phyloP scores from a whole-genome alignment of 2,113 vertebrate species.

The cat (Felis catus) region DNA sequence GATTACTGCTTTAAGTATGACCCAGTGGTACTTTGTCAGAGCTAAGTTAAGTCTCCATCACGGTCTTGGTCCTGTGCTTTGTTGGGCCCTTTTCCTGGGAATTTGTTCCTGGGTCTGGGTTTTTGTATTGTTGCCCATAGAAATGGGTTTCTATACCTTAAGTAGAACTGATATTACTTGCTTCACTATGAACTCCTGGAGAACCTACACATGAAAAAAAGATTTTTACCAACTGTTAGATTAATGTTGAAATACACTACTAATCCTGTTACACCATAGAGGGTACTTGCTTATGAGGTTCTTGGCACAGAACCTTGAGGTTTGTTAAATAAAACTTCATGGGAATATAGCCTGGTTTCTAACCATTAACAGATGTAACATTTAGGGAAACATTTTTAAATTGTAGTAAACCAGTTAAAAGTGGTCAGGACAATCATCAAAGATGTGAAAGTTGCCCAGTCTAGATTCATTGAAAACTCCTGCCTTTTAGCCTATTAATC shows the following conservation, averaged over 20 bases:
- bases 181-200: slow-evolving; percentile 1
- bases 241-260: slow-evolving; percentile 8
- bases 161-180: background rate
- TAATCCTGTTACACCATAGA: background rate
- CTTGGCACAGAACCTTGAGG: slow-evolving; percentile 34
- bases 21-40: background rate
- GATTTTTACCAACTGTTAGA: slow-evolving; percentile 40
- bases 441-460: background rate
- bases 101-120: background rate
- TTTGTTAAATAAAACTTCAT: slow-evolving; percentile 50
- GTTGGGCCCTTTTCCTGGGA: background rate
- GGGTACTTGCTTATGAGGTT: background rate
- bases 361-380: slow-evolving; percentile 40
- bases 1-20: background rate
- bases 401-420: slow-evolving; percentile 21
- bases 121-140: background rate
- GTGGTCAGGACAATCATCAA: slow-evolving; percentile 3
- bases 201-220: background rate
- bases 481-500: slow-evolving; percentile 10
- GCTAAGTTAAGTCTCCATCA: background rate
- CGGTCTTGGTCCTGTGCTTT: background rate
- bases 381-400: slow-evolving; percentile 48
- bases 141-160: slow-evolving; percentile 42
- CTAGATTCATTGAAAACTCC: background rate
- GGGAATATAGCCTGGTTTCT: slow-evolving; percentile 40